Conservation (phyloP, 1,140 invertebrate species). For the Akabosia matsudoensis region DNA sequence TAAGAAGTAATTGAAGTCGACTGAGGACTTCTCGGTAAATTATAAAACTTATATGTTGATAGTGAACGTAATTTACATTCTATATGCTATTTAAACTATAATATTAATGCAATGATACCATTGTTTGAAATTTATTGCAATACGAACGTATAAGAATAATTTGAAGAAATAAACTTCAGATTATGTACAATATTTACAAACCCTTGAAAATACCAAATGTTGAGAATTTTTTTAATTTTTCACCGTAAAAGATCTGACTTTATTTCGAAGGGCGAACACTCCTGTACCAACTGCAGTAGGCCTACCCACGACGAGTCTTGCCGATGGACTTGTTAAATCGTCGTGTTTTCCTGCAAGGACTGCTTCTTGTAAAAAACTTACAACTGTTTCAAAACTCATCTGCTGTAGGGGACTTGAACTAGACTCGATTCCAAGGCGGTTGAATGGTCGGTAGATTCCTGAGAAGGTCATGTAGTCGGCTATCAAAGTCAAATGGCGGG, state of each 20-base stretch:
- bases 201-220: too few relatives aligned
- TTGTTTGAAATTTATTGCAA: too few relatives aligned
- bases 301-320: slow-evolving; percentile 81
- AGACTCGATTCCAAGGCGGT: slow-evolving; percentile 80
- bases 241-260: not conserved
- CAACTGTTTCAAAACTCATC: slow-evolving; percentile 95
- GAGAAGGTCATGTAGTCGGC: slow-evolving; percentile 98
- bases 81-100: too few relatives aligned
- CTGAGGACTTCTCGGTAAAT: too few relatives aligned
- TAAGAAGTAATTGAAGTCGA: too few relatives aligned
- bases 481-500: slow-evolving; percentile 84
- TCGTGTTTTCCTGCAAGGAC: slow-evolving; percentile 67
- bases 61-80: too few relatives aligned
- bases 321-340: slow-evolving; percentile 77
- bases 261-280: slow-evolving; percentile 59
- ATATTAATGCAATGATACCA: too few relatives aligned
- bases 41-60: too few relatives aligned
- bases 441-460: slow-evolving; percentile 84
- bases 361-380: slow-evolving; percentile 80
- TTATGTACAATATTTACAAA: too few relatives aligned
- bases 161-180: too few relatives aligned
- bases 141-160: too few relatives aligned
- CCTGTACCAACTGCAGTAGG: slow-evolving; percentile 82
- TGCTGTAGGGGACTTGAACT: slow-evolving; percentile 90
- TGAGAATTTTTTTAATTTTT: not conserved